phyloP scores from a whole-genome alignment of 2,888 invertebrate species.

The Hirtodrosophila alboralis region DNA sequence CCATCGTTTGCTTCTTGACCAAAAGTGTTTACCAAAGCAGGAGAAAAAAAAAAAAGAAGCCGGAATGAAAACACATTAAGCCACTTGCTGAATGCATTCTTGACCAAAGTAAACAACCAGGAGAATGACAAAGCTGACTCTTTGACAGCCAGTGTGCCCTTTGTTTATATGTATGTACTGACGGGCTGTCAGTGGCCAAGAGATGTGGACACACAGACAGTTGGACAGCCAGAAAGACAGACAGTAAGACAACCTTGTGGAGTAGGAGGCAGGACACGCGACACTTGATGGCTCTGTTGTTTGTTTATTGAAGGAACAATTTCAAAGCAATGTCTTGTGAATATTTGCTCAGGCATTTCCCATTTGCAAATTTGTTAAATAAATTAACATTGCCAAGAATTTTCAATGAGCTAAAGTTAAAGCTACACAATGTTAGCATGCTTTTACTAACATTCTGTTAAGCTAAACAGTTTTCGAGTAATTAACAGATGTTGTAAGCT shows the following conservation, averaged over 20 bases:
- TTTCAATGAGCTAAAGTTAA: conserved; percentile 7
- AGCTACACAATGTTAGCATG: no score
- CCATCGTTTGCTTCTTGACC: conserved; percentile 18
- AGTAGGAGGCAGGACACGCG: conserved; percentile 62
- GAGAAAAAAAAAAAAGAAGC: conserved; percentile 5
- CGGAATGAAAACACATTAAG: conserved; percentile 51
- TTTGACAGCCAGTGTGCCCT: conserved; percentile 46
- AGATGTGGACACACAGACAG: conserved; percentile 67
- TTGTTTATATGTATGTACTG: conserved; percentile 68
- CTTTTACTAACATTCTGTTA: conserved; percentile 2
- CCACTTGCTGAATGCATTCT: conserved; percentile 57
- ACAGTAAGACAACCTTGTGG: conserved; percentile 5
- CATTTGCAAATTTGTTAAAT: conserved; percentile 66
- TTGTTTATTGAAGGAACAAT: conserved; percentile 42
- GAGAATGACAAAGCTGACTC: conserved; percentile 22
- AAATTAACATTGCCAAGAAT: conserved; percentile 57
- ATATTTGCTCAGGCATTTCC: conserved; percentile 59
- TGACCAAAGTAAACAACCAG: conserved; percentile 49
- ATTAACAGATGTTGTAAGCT: no score
- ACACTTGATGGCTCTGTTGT: conserved; percentile 60
- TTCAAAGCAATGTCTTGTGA: conserved; percentile 35
- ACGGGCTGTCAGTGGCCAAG: conserved; percentile 71
- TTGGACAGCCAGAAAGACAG: conserved; percentile 28
- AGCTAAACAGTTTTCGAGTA: neutral
- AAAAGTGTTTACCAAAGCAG: conserved; percentile 38